Evolutionary conservation across 2,113 vertebrate genomes (phyloP), one percentile per base, ranked within the genome.

Genomic region (Origma solitaria): DNA sequence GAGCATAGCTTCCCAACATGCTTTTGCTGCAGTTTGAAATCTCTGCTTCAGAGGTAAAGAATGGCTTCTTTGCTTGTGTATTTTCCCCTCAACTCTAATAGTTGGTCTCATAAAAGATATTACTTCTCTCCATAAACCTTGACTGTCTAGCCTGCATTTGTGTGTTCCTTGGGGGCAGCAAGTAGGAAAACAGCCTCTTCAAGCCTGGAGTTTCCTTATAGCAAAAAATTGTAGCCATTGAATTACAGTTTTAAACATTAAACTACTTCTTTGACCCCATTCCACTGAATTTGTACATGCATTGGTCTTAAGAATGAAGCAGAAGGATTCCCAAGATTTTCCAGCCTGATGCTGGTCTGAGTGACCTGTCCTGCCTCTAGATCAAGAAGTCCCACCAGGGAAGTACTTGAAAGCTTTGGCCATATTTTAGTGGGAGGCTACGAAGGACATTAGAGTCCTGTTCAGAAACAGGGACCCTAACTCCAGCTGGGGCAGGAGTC

Each of bases 61-160:
- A 85, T 50, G 45, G 50, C 54, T 90, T 82, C 69, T 76, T 92
- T 94, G 53, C 45, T 88, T 83, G n/a, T 62, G 33, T 87, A 16
- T 64, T 65, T 23, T 0, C 4, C 58, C 31, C 50, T 18, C 38
- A 83, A 45, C 54, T 92, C 66, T 54, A 82, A 61, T 88, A 92
- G 62, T 6, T 49, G 8, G 25, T 70, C 38, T 94, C 38, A 80
- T 86, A 82, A 88, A 94, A 72, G 75, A 57, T 76, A 90, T 69
- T 85, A 50, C 66, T 69, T 88, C 37, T 80, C 31, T 49, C 42
- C 7, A 15, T 90, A 94, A 93, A 91, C n/a, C 49, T 79, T 79
- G 57, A 42, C 62, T 91, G 25, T 92, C 80, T n/a, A 91, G 73
- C 56, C 54, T 79, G 50, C 21, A 47, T 89, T 60, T 66, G 15